These are phyloP conservation scores for Diglossa cyanea DNA, from an alignment of 2,797 vertebrate genomes.

Conservation along the genomic window DNA sequence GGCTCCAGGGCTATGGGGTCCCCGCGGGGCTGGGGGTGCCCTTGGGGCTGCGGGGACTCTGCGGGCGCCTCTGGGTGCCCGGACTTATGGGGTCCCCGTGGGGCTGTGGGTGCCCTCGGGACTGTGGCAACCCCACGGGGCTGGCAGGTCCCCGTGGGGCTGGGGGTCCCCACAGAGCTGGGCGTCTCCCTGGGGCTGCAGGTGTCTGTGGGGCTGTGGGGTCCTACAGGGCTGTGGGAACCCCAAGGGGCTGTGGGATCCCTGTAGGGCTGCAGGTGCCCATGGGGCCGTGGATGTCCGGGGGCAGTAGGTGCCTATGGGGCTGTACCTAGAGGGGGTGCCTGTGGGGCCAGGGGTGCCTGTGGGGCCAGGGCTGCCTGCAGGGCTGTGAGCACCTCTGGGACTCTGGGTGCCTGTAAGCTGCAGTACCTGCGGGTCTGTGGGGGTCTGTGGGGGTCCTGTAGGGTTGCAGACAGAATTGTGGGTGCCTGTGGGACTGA, in stretches of 20 bases:
- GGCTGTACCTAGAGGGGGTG: neutral
- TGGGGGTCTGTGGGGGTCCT: neutral
- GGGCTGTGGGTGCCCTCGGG: neutral
- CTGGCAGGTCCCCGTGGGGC: neutral
- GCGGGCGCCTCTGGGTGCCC: neutral
- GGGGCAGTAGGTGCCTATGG: neutral
- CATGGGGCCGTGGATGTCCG: fast-evolving
- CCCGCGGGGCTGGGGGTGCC: neutral
- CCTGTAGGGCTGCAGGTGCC: neutral
- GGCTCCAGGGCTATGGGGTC: neutral
- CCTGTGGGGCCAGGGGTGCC: too few relatives aligned
- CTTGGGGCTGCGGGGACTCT: neutral
- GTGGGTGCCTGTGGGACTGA: neutral
- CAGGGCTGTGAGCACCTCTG: neutral
- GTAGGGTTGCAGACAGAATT: neutral
- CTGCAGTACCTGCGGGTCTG: neutral
- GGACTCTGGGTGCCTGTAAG: neutral
- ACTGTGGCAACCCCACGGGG: neutral
- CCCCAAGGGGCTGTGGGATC: too few relatives aligned
- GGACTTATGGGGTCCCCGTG: fast-evolving
- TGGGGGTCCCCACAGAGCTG: neutral
- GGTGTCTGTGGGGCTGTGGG: neutral
- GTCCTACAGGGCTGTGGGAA: neutral
- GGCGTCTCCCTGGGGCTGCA: neutral
- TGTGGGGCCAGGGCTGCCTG: neutral